phyloP scores from a whole-genome alignment of 2,797 vertebrate species.

The Dipus sagitta region DNA sequence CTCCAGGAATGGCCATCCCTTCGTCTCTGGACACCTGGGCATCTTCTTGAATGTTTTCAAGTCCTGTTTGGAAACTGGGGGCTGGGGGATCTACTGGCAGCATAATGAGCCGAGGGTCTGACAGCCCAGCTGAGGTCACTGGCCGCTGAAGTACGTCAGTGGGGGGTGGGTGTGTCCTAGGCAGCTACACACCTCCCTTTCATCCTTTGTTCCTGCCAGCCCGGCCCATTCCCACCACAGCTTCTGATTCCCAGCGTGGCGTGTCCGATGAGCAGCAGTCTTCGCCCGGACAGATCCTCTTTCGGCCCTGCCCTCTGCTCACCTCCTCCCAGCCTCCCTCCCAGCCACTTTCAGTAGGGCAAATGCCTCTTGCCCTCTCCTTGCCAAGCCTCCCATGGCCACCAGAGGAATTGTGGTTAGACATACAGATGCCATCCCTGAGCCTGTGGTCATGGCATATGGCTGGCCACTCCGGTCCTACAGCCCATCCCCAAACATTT shows the following conservation, averaged over 20 bases:
- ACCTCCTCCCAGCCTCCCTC: constrained; percentile 73
- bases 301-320: constrained; percentile 77
- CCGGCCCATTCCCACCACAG: constrained; percentile 79
- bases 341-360: not conserved
- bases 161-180: constrained; percentile 68
- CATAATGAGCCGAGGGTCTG: not conserved
- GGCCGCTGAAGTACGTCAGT: constrained; percentile 67
- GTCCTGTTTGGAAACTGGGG: not conserved
- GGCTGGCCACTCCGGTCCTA: constrained; percentile 9
- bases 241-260: constrained; percentile 81
- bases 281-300: constrained; percentile 83
- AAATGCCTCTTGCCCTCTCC: not conserved
- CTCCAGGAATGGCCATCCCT: not conserved
- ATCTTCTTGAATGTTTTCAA: constrained; percentile 8
- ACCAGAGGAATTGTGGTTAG: not conserved
- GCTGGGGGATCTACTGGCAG: not conserved
- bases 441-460: not conserved
- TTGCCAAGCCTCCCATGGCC: not conserved
- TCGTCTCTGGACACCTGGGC: not conserved
- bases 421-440: not conserved
- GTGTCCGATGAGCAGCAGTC: constrained; percentile 82
- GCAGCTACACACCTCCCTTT: constrained; percentile 71
- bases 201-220: constrained; percentile 80
- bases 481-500: constrained; percentile 34
- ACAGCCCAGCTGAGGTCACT: constrained; percentile 64